These are phyloP conservation scores for Napeogenes sylphis DNA, from an alignment of 2,888 invertebrate species.

Conservation along the genomic window DNA sequence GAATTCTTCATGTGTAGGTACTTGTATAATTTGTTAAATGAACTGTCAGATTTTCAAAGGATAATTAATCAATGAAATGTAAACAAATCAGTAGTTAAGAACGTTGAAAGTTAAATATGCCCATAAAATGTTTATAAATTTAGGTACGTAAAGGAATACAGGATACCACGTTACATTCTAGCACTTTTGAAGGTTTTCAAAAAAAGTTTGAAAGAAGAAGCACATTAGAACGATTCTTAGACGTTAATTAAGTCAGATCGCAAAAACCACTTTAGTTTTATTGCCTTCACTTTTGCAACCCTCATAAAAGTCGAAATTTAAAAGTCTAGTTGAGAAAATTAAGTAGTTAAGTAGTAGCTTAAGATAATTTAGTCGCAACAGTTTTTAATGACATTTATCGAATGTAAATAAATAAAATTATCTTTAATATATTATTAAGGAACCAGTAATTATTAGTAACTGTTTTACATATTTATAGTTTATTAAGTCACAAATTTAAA, in stretches of 20 bases:
- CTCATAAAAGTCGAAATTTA: slow-evolving; percentile 56
- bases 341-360: slow-evolving; percentile 3
- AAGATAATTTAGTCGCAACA: not conserved
- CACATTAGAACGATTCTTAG: slow-evolving; percentile 63
- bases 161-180: too few species aligned
- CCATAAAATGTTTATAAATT: too few species aligned
- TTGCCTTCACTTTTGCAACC: slow-evolving; percentile 58
- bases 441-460: not conserved
- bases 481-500: too few species aligned
- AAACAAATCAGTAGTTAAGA: too few species aligned
- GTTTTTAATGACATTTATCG: not conserved
- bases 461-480: not conserved
- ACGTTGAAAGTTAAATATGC: too few species aligned
- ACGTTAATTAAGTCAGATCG: slow-evolving; percentile 61
- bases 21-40: too few species aligned
- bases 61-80: too few species aligned
- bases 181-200: slow-evolving; percentile 10
- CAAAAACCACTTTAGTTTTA: slow-evolving; percentile 67
- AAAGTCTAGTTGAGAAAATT: slow-evolving; percentile 36
- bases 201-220: slow-evolving; percentile 52
- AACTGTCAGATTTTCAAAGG: too few species aligned
- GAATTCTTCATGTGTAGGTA: too few species aligned
- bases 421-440: not conserved
- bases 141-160: too few species aligned
- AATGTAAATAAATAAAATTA: not conserved